Percentiles rank a stretch among this genome's conserved stretches.
These are phyloP conservation scores for Acanthurus leucopareius DNA, from an alignment of 2,797 vertebrate species.

Conservation along the genomic window DNA sequence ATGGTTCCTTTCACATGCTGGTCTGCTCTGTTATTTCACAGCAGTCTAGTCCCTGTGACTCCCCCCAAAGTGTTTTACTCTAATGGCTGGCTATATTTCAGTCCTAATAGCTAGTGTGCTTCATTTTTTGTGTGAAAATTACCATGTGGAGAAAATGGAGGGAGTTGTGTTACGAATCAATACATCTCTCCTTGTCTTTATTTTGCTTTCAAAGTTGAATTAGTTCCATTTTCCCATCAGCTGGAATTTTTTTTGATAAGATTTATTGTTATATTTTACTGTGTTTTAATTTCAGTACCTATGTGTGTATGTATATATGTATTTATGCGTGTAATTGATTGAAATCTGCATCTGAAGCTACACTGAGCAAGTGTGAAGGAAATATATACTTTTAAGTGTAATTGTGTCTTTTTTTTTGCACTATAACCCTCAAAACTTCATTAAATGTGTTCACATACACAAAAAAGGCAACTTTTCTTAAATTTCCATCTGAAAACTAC, in stretches of 20 bases:
- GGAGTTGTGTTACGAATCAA: conserved; percentile 51
- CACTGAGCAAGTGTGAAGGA: not conserved
- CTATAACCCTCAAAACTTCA: too few relatives aligned
- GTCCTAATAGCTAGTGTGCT: conserved; percentile 38
- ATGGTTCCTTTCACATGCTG: conserved; percentile 46
- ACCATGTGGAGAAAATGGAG: conserved; percentile 38
- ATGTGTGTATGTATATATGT: not conserved
- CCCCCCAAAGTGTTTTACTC: conserved; percentile 37
- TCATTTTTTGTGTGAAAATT: conserved; percentile 25
- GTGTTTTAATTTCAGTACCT: not conserved
- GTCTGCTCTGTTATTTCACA: conserved; percentile 41
- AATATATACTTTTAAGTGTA: too few relatives aligned
- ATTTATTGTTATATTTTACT: too few relatives aligned
- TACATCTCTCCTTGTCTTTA: conserved; percentile 52
- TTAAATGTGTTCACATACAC: not conserved
- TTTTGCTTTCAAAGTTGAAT: conserved; percentile 53
- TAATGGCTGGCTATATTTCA: conserved; percentile 49
- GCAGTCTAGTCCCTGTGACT: conserved; percentile 45
- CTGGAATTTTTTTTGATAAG: not conserved
- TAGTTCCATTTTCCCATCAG: conserved; percentile 39
- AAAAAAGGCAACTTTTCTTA: not conserved
- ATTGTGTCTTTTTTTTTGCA: not conserved
- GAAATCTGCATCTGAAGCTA: not conserved
- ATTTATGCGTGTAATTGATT: not conserved
- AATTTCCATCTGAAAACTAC: not conserved